Percentiles rank a stretch among this genome's conserved stretches.
Conservation (phyloP, 2,797 vertebrate species). For the Gallinago nigripennis region DNA sequence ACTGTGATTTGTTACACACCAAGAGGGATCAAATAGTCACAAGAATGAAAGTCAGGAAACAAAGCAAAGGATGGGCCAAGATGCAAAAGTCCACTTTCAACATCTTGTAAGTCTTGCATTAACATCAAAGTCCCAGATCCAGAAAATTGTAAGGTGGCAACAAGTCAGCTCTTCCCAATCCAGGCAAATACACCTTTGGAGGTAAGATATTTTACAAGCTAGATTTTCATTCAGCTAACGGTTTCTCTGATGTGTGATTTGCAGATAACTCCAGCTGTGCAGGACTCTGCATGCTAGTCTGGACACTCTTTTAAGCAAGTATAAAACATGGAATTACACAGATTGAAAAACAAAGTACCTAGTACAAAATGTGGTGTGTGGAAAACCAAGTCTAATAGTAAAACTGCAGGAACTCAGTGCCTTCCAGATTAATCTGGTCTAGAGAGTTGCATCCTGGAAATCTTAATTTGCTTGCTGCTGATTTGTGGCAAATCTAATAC, state of each 20-base stretch:
- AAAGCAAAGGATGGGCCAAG: background rate
- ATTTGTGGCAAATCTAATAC: background rate
- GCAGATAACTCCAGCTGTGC: background rate
- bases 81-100: background rate
- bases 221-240: background rate
- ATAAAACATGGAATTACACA: background rate
- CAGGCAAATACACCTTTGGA: background rate
- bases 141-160: background rate
- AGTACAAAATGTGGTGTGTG: background rate
- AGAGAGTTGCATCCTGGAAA: background rate
- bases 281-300: background rate
- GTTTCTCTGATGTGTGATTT: background rate
- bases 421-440: background rate
- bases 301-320: background rate
- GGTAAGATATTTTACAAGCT: background rate
- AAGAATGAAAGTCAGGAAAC: background rate
- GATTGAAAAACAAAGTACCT: background rate
- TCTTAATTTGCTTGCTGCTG: conserved; percentile 8
- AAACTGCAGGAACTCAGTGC: background rate
- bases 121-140: background rate
- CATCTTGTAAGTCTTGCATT: background rate
- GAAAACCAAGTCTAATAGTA: background rate
- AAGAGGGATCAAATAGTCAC: background rate
- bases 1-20: background rate
- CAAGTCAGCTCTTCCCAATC: background rate